These are phyloP conservation scores for Astreopora myriophthalma DNA, from an alignment of 64 coral and sea anemone genomes.

Conservation along the genomic window DNA sequence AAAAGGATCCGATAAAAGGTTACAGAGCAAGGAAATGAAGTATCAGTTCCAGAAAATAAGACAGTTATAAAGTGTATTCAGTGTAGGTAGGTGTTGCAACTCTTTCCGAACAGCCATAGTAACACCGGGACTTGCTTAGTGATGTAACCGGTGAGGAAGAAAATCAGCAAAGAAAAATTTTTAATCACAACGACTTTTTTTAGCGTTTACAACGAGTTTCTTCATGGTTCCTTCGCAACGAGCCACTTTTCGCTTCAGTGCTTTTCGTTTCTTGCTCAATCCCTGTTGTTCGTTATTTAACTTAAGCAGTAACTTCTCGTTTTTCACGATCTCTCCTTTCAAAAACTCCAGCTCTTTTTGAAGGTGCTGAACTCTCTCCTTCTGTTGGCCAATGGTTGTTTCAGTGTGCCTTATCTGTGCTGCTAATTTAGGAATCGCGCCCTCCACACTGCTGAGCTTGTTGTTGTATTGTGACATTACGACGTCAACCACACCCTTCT, in stretches of 20 bases:
- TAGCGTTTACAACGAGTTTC: neutral
- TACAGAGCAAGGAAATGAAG: no score
- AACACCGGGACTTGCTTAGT: no score
- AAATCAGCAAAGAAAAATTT: neutral
- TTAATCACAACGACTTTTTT: conserved; percentile 11
- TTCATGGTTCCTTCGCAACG: conserved; percentile 39
- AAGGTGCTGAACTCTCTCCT: conserved; percentile 1
- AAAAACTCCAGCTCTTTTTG: conserved; percentile 20
- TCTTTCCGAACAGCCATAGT: no score
- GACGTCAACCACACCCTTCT: conserved; percentile 14
- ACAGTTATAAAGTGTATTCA: no score
- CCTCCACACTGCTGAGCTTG: neutral
- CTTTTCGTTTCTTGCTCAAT: neutral
- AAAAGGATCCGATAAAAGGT: no score
- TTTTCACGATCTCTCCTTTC: conserved; percentile 37
- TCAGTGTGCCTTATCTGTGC: conserved; percentile 22
- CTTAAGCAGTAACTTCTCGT: neutral
- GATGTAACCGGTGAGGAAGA: neutral
- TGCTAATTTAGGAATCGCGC: neutral
- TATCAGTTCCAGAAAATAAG: no score
- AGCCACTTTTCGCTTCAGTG: conserved; percentile 2
- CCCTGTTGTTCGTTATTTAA: conserved; percentile 3
- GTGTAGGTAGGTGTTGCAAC: no score
- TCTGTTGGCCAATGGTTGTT: conserved; percentile 31
- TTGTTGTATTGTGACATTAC: conserved; percentile 17